Conservation (phyloP, 2,888 invertebrate species). For the Tipula vernalis region DNA sequence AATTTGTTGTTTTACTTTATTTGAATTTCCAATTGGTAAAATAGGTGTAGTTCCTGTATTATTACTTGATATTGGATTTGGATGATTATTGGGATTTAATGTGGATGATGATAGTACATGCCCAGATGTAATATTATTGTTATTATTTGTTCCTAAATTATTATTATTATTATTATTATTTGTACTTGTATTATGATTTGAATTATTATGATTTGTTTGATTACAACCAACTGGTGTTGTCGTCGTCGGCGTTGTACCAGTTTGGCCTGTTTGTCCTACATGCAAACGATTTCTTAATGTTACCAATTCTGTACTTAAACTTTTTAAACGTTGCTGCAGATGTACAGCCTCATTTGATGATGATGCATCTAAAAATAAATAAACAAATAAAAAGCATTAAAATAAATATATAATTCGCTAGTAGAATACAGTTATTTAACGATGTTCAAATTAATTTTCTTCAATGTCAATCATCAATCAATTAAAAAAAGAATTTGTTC, state of each 20-base stretch:
- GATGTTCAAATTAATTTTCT: neutral
- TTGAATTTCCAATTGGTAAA: slow-evolving; percentile 13
- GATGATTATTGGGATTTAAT: slow-evolving; percentile 9
- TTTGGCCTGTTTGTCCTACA: slow-evolving; percentile 45
- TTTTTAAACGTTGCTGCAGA: slow-evolving; percentile 79
- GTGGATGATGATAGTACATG: slow-evolving; percentile 6
- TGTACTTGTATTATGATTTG: slow-evolving; percentile 17
- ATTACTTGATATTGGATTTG: slow-evolving; percentile 12
- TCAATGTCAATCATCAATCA: neutral
- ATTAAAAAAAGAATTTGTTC: neutral
- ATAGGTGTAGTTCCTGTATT: slow-evolving; percentile 14
- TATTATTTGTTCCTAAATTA: slow-evolving; percentile 5
- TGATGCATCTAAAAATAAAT: slow-evolving; percentile 64
- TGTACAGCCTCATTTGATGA: slow-evolving; percentile 91
- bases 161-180: slow-evolving; percentile 9
- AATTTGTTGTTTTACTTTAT: slow-evolving; percentile 13
- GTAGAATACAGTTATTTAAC: neutral
- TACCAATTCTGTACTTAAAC: slow-evolving; percentile 82
- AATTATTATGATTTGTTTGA: slow-evolving; percentile 22
- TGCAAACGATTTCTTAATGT: slow-evolving; percentile 81
- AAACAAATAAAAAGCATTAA: slow-evolving; percentile 6
- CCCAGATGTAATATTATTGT: neutral
- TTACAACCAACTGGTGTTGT: slow-evolving; percentile 19
- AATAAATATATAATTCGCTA: neutral
- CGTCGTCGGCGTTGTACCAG: slow-evolving; percentile 12